Base-by-base conservation (phyloP, 2,113 vertebrate genomes). In the Rostratula benghalensis region DNA sequence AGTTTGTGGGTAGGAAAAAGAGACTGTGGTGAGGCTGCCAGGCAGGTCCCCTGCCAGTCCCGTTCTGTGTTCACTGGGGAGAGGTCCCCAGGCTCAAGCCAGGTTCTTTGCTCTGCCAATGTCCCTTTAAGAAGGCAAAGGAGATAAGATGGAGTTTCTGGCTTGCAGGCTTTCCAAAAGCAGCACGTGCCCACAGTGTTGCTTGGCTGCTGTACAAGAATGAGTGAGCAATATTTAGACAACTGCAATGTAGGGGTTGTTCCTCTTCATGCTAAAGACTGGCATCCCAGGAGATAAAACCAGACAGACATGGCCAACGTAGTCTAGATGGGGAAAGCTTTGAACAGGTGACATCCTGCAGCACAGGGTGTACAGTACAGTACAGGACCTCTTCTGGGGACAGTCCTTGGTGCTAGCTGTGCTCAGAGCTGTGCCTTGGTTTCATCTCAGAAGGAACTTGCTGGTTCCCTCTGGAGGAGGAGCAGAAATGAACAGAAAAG, bases 11-110 rank as follows among this genome's bases (percentile, higher is more conserved):
- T 7, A 57, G 50, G 37, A 14, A 35, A 25, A n/a, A n/a, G 68
- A 31, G 24, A 4, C 23, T 0, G 0, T 14, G 51, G 24, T 5
- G 3, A 21, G 61, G n/a, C 6, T 1, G 4, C n/a, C n/a, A n/a
- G n/a, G n/a, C n/a, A n/a, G n/a, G 25, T 37, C 4, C 18, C 60
- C 21, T 11, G 81, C 7, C 13, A 24, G 65, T 17, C 67, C 45
- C 37, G 3, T 60, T 18, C 67, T 7, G 13, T 13, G 30, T 19
- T n/a, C 35, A 11, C 23, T 2, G 1, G 28, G 54, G 35, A 46
- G 41, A 39, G n/a, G 22, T 48, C n/a, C 13, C 10, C 35, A 18
- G 45, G n/a, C 35, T 69, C 22, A 6, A 43, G 43, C 53, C 33
- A 15, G 63, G n/a, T 53, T 46, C 64, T 9, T 46, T 37, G 9